Base-by-base conservation (phyloP, 2,113 vertebrate genomes). In the Anthoscopus minutus region DNA sequence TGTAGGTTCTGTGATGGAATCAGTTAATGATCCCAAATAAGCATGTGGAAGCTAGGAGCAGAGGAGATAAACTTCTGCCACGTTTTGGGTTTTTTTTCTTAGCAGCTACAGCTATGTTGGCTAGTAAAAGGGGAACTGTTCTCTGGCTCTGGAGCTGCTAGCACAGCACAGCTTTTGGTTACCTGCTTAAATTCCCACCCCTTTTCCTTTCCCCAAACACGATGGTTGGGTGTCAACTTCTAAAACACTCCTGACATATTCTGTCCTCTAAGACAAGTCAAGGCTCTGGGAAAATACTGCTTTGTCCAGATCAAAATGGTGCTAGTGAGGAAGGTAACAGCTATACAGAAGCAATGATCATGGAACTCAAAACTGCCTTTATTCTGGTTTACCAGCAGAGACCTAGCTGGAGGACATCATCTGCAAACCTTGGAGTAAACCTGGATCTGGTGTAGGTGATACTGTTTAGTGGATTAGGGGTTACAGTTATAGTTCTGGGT, bases 221-320 rank as follows among this genome's bases (percentile, higher is more conserved):
- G 0, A 4, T 1, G 0, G 10, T 33, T 31, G 71, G 16, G 11
- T 57, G 40, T 51, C 71, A 65, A 0, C 17, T 44, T 77, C 53
- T n/a, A 15, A 60, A 42, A 56, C n/a, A 86, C 35, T 67, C 27
- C 21, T 71, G 25, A 61, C 4, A 2, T 40, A 27, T 22, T 73
- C 33, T 79, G 20, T 71, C 7, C 13, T 31, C 38, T 56, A 56
- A 74, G 27, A 45, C 0, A 0, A 18, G 14, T n/a, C 30, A 47
- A 30, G 18, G 23, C 30, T 64, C 62, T 91, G 37, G 37, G 40
- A 69, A 71, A 80, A 47, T 7, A 8, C 19, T 56, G 10, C 8
- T 51, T 72, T 35, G 27, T 76, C 19, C 12, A 50, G 18, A 33
- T 38, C 2, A 9, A 47, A 72, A 64, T 1, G 4, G 27, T 42